A percentile compares a stretch with the other conserved stretches of the same genome.
These are phyloP conservation scores for Philopotamus ludificatus DNA, from an alignment of 1,140 invertebrate species.

Conservation along the genomic window DNA sequence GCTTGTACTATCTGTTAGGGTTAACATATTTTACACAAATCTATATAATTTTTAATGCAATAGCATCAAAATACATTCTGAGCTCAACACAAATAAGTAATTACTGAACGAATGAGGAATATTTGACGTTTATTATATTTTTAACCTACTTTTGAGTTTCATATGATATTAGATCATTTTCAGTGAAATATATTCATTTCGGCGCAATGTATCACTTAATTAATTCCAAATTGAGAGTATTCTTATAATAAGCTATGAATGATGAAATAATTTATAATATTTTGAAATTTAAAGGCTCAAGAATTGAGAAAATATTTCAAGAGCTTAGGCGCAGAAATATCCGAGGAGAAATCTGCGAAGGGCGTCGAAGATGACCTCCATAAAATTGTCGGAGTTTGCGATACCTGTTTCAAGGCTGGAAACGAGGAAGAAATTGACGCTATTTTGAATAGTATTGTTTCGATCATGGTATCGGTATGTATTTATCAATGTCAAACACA, in stretches of 20 bases:
- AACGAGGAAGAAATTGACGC: slow-evolving; percentile 79
- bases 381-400: slow-evolving; percentile 92
- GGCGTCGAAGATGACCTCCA: slow-evolving; percentile 91
- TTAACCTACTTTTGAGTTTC: too few relatives aligned
- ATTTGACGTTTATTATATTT: too few relatives aligned
- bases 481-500: too few relatives aligned
- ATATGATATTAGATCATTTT: too few relatives aligned
- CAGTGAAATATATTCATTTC: too few relatives aligned
- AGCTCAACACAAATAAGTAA: too few relatives aligned
- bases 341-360: slow-evolving; percentile 84
- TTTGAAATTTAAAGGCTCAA: slow-evolving; percentile 65
- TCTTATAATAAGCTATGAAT: not conserved
- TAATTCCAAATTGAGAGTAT: too few relatives aligned
- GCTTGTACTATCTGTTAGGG: too few relatives aligned
- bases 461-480: slow-evolving; percentile 85
- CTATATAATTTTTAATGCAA: too few relatives aligned
- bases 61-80: too few relatives aligned
- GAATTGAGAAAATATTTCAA: slow-evolving; percentile 89
- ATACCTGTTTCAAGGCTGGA: slow-evolving; percentile 85
- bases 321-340: slow-evolving; percentile 86
- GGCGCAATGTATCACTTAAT: not conserved
- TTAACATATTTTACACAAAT: too few relatives aligned
- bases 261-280: slow-evolving; percentile 5
- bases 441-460: slow-evolving; percentile 88
- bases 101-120: too few relatives aligned